Percentiles rank a stretch among this genome's conserved stretches.
Evolutionary conservation across 30 jellyfish, hydroid and myxozoan genomes (phyloP).

Genomic region (Clytia hemisphaerica): DNA sequence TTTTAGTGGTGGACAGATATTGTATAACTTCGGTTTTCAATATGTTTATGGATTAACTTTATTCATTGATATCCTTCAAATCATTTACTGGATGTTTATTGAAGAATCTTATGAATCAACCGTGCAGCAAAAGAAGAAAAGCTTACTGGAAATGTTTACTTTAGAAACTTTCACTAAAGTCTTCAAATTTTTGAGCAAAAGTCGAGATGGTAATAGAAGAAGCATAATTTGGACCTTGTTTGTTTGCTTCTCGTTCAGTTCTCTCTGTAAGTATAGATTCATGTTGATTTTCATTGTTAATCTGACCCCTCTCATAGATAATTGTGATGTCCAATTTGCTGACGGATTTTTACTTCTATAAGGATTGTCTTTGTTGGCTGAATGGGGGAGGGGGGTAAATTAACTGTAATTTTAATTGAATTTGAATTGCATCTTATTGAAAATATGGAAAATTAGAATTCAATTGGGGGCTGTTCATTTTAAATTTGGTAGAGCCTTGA

Average conservation of each 20-base stretch:
- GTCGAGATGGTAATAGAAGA: slow-evolving; percentile 31
- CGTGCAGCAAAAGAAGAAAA: background rate
- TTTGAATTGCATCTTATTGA: no score
- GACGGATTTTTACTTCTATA: no score
- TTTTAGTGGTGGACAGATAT: slow-evolving; percentile 65
- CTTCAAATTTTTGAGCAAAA: slow-evolving; percentile 24
- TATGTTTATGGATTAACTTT: slow-evolving; percentile 38
- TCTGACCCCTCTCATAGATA: no score
- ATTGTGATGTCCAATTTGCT: no score
- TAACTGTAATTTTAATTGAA: no score
- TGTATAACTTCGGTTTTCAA: slow-evolving; percentile 52
- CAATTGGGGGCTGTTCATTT: no score
- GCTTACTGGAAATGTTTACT: background rate
- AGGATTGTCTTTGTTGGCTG: no score
- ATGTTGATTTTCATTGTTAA: no score
- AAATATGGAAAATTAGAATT: no score
- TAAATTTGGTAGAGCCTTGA: no score
- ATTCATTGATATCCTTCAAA: slow-evolving; percentile 22
- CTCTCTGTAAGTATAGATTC: no score
- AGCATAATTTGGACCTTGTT: background rate
- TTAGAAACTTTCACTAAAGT: slow-evolving; percentile 8
- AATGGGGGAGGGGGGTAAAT: no score
- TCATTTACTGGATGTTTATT: slow-evolving; percentile 41
- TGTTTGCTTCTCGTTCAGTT: background rate
- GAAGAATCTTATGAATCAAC: slow-evolving; percentile 56